Evolutionary conservation across 2,113 vertebrate genomes (phyloP).

Genomic region (Actenoides hombroni): DNA sequence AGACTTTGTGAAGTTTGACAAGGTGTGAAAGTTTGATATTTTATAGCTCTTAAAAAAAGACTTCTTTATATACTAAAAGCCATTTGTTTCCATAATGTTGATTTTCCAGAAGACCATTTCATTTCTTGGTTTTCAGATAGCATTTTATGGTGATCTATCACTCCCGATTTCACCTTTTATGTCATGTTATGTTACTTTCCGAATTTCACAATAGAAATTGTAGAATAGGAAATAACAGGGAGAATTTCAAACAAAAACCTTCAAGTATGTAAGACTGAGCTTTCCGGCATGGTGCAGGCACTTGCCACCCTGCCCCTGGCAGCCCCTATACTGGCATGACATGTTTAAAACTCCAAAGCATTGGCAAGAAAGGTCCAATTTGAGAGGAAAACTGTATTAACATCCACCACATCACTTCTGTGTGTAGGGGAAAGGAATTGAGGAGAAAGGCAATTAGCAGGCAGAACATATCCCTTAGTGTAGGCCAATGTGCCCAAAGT

Average conservation of each 20-base stretch:
- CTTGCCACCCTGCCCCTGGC: background rate
- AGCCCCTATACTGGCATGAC: background rate
- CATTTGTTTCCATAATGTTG: background rate
- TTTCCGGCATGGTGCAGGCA: background rate
- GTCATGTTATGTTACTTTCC: background rate
- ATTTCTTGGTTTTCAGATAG: background rate
- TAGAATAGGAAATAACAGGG: background rate
- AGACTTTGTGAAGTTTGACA: slow-evolving; percentile 26
- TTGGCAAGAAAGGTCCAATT: background rate
- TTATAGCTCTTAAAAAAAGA: background rate
- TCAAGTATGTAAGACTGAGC: fast-evolving
- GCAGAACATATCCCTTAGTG: background rate
- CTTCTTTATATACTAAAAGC: background rate
- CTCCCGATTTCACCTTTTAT: background rate
- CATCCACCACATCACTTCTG: background rate
- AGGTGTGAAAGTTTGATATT: slow-evolving; percentile 4
- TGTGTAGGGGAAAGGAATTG: fast-evolving
- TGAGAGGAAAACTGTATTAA: background rate
- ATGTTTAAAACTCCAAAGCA: background rate
- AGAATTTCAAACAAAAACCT: background rate
- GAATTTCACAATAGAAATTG: background rate
- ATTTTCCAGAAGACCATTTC: background rate
- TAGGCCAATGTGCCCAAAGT: background rate
- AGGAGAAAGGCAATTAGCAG: background rate
- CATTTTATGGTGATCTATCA: background rate